Percentiles rank a stretch among this genome's conserved stretches.
Evolutionary conservation across 2,888 invertebrate species (phyloP).

Genomic region (Cloeon dipterum): DNA sequence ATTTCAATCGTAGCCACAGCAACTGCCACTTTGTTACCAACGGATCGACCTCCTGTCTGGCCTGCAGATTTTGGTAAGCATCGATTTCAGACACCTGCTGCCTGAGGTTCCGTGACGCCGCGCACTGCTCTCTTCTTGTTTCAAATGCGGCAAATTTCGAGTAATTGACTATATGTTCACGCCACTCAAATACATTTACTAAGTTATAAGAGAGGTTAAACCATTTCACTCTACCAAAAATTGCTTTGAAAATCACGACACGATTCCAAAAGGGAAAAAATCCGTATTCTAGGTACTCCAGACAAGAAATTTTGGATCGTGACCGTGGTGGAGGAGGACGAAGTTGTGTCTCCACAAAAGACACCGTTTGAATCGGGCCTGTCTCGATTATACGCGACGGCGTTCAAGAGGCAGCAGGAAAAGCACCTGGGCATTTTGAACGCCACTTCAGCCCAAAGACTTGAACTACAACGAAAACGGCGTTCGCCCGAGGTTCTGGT

Average conservation of each 20-base stretch:
- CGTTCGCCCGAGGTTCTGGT: neutral
- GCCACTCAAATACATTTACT: no score
- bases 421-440: constrained; percentile 49
- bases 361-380: constrained; percentile 35
- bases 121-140: no score
- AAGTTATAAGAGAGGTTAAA: no score
- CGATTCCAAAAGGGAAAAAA: neutral
- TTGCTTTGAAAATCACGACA: no score
- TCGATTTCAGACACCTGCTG: no score
- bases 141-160: no score
- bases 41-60: neutral
- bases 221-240: no score
- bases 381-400: constrained; percentile 54
- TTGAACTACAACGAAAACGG: no score
- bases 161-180: no score
- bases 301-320: constrained; percentile 49
- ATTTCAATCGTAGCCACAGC: neutral
- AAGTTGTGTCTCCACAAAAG: constrained; percentile 16
- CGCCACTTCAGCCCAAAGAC: constrained; percentile 15
- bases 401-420: constrained; percentile 56
- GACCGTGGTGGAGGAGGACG: constrained; percentile 44
- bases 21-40: neutral
- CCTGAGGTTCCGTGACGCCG: no score
- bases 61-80: no score
- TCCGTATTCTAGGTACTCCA: constrained; percentile 12